These are phyloP conservation scores for Falco concolor DNA, from an alignment of 2,797 vertebrate species.

Conservation along the genomic window DNA sequence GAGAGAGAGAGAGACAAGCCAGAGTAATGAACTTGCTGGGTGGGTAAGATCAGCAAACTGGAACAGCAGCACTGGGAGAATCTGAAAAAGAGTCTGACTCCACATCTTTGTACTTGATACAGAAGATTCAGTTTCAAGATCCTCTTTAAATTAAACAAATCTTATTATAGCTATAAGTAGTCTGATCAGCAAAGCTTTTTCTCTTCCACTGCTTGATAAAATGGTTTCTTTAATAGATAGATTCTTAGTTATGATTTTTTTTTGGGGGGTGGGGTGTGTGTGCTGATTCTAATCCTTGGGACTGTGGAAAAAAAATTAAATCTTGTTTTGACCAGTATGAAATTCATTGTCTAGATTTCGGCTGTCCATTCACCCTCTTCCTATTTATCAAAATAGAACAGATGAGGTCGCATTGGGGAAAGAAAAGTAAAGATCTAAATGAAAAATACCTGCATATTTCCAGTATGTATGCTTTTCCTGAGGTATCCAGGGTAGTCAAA, in stretches of 20 bases:
- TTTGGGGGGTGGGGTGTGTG: too few species aligned
- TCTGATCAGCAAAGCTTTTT: not conserved
- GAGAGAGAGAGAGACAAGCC: not conserved
- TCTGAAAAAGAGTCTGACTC: not conserved
- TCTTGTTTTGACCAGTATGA: not conserved
- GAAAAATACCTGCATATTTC: constrained; percentile 1
- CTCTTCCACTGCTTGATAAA: not conserved
- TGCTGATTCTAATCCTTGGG: not conserved
- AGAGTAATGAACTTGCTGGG: not conserved
- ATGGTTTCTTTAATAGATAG: not conserved
- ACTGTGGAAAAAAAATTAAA: not conserved
- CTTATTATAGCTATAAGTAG: not conserved
- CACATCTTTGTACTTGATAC: accelerated
- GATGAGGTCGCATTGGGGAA: not conserved
- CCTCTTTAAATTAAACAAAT: not conserved
- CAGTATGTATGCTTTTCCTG: not conserved
- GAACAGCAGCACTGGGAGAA: not conserved
- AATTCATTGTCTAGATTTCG: not conserved
- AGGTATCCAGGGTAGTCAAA: not conserved
- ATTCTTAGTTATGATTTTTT: not conserved
- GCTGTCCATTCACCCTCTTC: not conserved
- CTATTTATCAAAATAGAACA: not conserved
- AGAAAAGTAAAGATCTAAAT: not conserved
- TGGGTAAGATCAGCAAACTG: not conserved
- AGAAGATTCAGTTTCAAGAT: not conserved